A percentile compares a stretch with the other conserved stretches of the same genome.
Conservation (phyloP, 2,113 vertebrate genomes). For the Catharus minimus region DNA sequence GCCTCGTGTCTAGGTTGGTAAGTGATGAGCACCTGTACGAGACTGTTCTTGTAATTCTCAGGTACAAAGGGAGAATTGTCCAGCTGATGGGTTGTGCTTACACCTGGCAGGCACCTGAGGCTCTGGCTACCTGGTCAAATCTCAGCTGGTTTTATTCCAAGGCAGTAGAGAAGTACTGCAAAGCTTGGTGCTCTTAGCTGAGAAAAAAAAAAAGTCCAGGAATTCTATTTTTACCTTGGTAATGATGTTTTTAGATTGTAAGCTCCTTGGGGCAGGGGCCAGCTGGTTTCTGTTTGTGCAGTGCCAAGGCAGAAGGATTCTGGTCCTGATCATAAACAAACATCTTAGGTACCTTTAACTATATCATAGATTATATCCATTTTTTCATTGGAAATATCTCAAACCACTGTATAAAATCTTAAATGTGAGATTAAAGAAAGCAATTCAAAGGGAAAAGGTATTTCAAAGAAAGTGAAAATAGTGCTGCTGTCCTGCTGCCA, state of each 20-base stretch:
- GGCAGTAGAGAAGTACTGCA: not conserved
- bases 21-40: slow-evolving; percentile 18
- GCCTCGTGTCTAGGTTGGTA: not conserved
- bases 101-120: not conserved
- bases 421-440: not conserved
- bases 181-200: not conserved
- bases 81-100: slow-evolving; percentile 5
- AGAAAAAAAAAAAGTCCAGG: not conserved
- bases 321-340: not conserved
- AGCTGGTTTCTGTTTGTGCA: not conserved
- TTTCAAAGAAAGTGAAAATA: not conserved
- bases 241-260: slow-evolving; percentile 64
- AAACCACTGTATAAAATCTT: not conserved
- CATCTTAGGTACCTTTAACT: not conserved
- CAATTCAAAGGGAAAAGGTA: not conserved
- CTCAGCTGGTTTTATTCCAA: not conserved
- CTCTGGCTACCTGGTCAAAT: not conserved
- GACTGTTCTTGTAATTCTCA: not conserved
- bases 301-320: slow-evolving; percentile 2
- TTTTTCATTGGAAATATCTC: not conserved
- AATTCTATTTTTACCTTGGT: slow-evolving; percentile 16
- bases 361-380: not conserved
- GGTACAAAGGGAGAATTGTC: not conserved
- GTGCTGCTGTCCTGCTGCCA: slow-evolving; percentile 3
- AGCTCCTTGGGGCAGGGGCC: slow-evolving; percentile 68